phyloP scores from a whole-genome alignment of 1,140 invertebrate genomes.

The Acromyrmex charruanus region DNA sequence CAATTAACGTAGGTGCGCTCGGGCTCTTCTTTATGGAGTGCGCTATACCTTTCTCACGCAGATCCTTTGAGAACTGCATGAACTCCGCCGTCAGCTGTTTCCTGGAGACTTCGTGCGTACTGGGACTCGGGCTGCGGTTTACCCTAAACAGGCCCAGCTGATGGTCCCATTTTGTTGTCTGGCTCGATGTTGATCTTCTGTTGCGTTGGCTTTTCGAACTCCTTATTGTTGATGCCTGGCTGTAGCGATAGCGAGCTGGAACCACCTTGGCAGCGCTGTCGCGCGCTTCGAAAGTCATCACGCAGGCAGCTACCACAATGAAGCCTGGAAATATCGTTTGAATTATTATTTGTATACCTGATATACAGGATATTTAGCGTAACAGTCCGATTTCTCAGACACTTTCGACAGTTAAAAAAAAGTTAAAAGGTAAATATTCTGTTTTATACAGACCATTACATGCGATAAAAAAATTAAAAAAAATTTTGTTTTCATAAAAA shows the following conservation, averaged over 20 bases:
- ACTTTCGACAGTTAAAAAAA: too few relatives aligned
- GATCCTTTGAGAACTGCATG: constrained; percentile 90
- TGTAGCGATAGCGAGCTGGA: constrained; percentile 90
- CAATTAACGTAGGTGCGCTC: constrained; percentile 87
- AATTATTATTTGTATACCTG: neutral
- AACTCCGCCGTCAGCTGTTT: constrained; percentile 90
- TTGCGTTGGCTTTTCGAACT: constrained; percentile 84
- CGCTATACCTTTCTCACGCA: constrained; percentile 85
- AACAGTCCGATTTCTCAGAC: too few relatives aligned
- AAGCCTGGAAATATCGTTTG: constrained; percentile 89
- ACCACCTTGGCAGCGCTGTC: constrained; percentile 96
- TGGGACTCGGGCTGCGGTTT: constrained; percentile 85
- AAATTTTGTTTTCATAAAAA: too few relatives aligned
- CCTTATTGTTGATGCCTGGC: constrained; percentile 86
- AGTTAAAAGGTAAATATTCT: too few relatives aligned
- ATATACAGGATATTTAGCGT: too few relatives aligned
- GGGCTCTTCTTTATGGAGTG: constrained; percentile 87
- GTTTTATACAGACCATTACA: too few relatives aligned
- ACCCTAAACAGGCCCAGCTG: constrained; percentile 89
- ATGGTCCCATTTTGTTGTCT: constrained; percentile 88
- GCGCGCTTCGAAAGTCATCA: constrained; percentile 97
- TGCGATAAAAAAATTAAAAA: too few relatives aligned
- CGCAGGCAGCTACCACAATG: constrained; percentile 96
- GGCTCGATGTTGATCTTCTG: constrained; percentile 85
- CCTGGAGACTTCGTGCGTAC: constrained; percentile 80